Evolutionary conservation across 1,140 invertebrate species (phyloP), one percentile per base, ranked within the genome.

Genomic region (Leguminivora glycinivorella): DNA sequence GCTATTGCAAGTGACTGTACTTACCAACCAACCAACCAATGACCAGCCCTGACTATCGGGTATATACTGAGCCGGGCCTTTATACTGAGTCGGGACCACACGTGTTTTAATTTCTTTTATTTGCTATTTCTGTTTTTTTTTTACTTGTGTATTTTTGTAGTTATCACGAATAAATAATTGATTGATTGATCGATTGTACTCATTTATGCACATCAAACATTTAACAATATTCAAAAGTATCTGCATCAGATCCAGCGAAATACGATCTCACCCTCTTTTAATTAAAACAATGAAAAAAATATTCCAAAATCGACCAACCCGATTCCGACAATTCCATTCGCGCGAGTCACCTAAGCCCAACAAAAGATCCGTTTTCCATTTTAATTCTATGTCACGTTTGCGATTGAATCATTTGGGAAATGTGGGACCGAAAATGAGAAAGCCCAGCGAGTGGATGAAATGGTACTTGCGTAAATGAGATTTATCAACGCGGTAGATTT

Each of bases 341-440:
- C 19, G 52, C 40, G 26, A 26, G 25, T 52, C 67, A 40, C 43
- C 43, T 52, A 68, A 52, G 22, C 25, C 75, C 75, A 77, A 84
- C 83, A 85, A 82, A 82, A 82, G 82, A 77, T 80, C 72, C 71
- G 72, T 67, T 68, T 69, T 75, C 81, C 83, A 83, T 87, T 86
- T 86, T 85, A 83, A 85, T 83, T 84, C 79, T 75, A 68, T 68
- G 75, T 82, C 77, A 80, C 77, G 76, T 76, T 78, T 73, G 70
- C 71, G 77, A 82, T 83, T 80, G 83, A 83, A 82, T 81, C 82
- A 86, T 86, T 84, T 77, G 78, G 58, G 78, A 78, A 80, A 81
- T 74, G 83, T 73, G 75, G 74, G 78, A 76, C 72, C 69, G 77
- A 76, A 80, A 84, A 78, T 75, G 81, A 77, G 77, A 78, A 74